Conservation (phyloP, 2,113 vertebrate genomes). For the Empidonax traillii region DNA sequence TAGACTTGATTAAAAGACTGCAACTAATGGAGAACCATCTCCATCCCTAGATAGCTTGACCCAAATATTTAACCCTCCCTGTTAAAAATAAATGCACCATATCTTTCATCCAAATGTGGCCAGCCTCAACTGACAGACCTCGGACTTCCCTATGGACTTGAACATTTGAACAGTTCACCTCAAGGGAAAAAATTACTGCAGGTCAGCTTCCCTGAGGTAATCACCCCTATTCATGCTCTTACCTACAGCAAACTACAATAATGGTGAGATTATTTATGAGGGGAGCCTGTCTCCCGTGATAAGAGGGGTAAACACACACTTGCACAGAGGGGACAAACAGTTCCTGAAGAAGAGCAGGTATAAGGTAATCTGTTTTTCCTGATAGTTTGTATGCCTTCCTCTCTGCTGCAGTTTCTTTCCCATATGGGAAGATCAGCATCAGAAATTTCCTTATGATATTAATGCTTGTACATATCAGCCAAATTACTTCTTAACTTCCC, state of each 20-base stretch:
- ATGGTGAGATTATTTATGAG: neutral
- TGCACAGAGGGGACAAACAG: neutral
- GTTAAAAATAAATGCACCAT: constrained; percentile 26
- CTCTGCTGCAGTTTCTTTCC: neutral
- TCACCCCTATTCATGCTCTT: neutral
- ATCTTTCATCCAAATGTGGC: constrained; percentile 22
- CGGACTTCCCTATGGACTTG: neutral
- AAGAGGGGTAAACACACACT: neutral
- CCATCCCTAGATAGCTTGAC: constrained; percentile 13
- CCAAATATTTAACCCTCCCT: constrained; percentile 23
- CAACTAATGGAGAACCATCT: constrained; percentile 3
- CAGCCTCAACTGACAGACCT: neutral
- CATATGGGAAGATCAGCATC: neutral
- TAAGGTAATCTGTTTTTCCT: neutral
- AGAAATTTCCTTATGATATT: neutral
- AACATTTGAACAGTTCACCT: neutral
- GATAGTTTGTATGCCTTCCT: neutral
- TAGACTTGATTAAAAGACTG: constrained; percentile 52
- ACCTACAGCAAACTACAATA: neutral
- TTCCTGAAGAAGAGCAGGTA: neutral
- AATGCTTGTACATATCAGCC: neutral
- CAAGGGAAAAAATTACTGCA: neutral
- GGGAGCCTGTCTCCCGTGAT: neutral
- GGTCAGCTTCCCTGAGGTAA: neutral
- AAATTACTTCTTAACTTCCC: neutral